Conservation (phyloP, 2,113 vertebrate species). For the Puntigrus tetrazona region DNA sequence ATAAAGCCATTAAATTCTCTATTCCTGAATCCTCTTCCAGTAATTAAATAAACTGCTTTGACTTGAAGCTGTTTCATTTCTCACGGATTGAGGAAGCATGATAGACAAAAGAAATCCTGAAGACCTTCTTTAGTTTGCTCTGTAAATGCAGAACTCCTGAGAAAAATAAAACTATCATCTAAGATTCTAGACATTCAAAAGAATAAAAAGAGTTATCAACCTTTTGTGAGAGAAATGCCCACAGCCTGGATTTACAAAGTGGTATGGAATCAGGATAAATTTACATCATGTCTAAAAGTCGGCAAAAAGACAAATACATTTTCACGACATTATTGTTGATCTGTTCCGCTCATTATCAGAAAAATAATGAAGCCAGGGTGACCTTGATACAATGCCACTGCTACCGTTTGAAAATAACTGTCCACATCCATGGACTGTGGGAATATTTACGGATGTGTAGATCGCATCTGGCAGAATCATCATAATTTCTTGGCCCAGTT, state of each 20-base stretch:
- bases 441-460: conserved; percentile 53
- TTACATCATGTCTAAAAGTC: conserved; percentile 32
- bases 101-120: conserved; percentile 64
- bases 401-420: background rate
- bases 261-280: conserved; percentile 61
- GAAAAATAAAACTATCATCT: background rate
- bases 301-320: background rate
- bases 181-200: background rate
- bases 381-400: conserved; percentile 56
- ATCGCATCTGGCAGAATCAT: conserved; percentile 44
- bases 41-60: conserved; percentile 65
- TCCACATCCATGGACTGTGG: conserved; percentile 66
- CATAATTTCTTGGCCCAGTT: conserved; percentile 10
- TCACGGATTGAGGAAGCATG: conserved; percentile 64
- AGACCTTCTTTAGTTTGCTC: conserved; percentile 62
- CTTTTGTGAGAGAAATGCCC: conserved; percentile 57
- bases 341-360: background rate
- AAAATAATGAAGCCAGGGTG: background rate
- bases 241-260: conserved; percentile 65
- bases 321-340: background rate
- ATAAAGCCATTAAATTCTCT: conserved; percentile 45
- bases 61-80: conserved; percentile 64
- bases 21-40: no score
- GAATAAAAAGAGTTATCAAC: conserved; percentile 13
- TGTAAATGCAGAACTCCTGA: conserved; percentile 63